A percentile compares a stretch with the other conserved stretches of the same genome.
Conservation (phyloP, 2,888 invertebrate species). For the Pemphredon lugubris region DNA sequence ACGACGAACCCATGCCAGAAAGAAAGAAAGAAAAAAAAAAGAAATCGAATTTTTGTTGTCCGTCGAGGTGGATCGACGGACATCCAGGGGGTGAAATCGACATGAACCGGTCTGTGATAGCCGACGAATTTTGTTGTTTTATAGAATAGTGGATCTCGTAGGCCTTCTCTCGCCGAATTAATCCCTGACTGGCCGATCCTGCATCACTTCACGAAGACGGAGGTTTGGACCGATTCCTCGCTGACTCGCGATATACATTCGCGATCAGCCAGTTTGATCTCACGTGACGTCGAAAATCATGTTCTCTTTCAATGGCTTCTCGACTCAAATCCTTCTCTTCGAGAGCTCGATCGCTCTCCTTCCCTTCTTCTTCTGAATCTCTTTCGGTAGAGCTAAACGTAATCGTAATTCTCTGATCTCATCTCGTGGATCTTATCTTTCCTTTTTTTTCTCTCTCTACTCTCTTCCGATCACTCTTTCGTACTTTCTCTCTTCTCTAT, state of each 20-base stretch:
- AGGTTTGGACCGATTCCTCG: slow-evolving; percentile 86
- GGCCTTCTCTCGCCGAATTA: slow-evolving; percentile 95
- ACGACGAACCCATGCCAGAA: no score
- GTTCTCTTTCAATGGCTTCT: slow-evolving; percentile 25
- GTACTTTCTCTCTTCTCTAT: neutral
- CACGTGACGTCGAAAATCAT: slow-evolving; percentile 35
- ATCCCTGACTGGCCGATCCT: slow-evolving; percentile 98
- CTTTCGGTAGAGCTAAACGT: neutral
- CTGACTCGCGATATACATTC: slow-evolving; percentile 40
- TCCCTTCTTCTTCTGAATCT: slow-evolving; percentile 7
- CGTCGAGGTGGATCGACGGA: no score
- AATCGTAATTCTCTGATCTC: no score
- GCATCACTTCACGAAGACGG: slow-evolving; percentile 91
- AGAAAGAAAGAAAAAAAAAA: no score
- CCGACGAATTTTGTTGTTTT: slow-evolving; percentile 70
- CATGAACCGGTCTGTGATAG: slow-evolving; percentile 51
- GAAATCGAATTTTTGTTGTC: no score
- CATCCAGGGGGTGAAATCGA: no score
- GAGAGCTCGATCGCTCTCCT: slow-evolving; percentile 13
- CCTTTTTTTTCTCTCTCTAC: slow-evolving; percentile 14
- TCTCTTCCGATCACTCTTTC: neutral
- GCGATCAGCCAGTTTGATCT: slow-evolving; percentile 45
- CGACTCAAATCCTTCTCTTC: slow-evolving; percentile 11
- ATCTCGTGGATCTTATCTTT: neutral
- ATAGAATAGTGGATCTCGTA: slow-evolving; percentile 84